A percentile compares a stretch with the other conserved stretches of the same genome.
phyloP scores from a whole-genome alignment of 2,113 vertebrate species.

The Xiphophorus couchianus region DNA sequence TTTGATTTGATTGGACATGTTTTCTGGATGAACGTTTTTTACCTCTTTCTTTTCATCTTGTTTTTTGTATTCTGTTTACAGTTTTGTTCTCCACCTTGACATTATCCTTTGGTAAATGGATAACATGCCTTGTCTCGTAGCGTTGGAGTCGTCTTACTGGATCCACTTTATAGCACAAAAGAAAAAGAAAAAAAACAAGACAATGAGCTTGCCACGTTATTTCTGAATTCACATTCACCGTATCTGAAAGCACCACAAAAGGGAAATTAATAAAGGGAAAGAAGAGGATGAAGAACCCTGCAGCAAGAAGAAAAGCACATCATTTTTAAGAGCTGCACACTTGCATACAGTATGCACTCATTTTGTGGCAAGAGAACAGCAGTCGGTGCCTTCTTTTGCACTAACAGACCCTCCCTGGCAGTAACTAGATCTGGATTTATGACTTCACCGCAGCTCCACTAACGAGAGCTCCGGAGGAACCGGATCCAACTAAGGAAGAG shows the following conservation, averaged over 20 bases:
- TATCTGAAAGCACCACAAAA: slow-evolving; percentile 67
- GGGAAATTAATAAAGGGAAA: slow-evolving; percentile 51
- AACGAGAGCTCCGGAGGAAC: slow-evolving; percentile 7
- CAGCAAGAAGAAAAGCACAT: slow-evolving; percentile 56
- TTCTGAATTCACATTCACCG: slow-evolving; percentile 53
- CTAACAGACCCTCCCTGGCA: slow-evolving; percentile 71
- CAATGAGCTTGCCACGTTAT: slow-evolving; percentile 56
- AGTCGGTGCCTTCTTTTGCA: slow-evolving; percentile 87
- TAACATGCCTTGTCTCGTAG: slow-evolving; percentile 75
- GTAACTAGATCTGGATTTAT: slow-evolving; percentile 52
- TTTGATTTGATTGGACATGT: slow-evolving; percentile 17
- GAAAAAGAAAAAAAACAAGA: slow-evolving; percentile 59
- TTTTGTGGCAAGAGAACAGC: slow-evolving; percentile 77
- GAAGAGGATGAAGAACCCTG: slow-evolving; percentile 25
- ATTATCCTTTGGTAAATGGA: slow-evolving; percentile 59
- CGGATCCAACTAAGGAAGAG: slow-evolving; percentile 30
- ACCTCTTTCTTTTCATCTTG: slow-evolving; percentile 40
- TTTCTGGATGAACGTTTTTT: slow-evolving; percentile 32
- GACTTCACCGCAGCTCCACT: slow-evolving; percentile 14
- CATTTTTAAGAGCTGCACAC: slow-evolving; percentile 40
- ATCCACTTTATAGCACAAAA: slow-evolving; percentile 79
- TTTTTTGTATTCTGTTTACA: slow-evolving; percentile 52
- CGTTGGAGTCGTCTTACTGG: slow-evolving; percentile 73
- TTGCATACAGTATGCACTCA: slow-evolving; percentile 43
- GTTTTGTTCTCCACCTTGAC: slow-evolving; percentile 36